Base-by-base conservation (phyloP, 2,888 invertebrate species). In the Drosophila prolongata region DNA sequence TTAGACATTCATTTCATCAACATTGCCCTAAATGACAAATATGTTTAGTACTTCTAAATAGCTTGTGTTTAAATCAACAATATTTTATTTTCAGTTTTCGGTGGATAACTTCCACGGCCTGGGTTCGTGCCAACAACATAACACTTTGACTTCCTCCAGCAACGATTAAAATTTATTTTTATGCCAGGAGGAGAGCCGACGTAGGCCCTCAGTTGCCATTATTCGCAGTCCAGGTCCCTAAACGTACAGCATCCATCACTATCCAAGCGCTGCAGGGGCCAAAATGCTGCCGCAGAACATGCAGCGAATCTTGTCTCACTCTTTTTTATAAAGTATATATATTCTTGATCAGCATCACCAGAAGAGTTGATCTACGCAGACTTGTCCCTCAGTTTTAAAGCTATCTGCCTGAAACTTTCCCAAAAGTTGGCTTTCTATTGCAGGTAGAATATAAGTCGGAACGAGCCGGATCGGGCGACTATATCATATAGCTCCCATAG, bases 51-150 rank as follows among this genome's bases (percentile, higher is more conserved):
- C 10, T 2, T 11, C 11, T 19, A 30, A 40, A 30, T 52, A 68
- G 72, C 79, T 77, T 78, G 80, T 57, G 78, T 82, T 80, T 86
- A 76, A 86, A 86, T 81, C 83, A 81, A 83, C 76, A 80, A 9
- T 14, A 78, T 76, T 80, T 71, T 78, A 75, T 42, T 16, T 19
- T 11, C 14, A 37, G 13, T 44, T 30, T 37, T 9, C 11, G 54
- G 6, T 44, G 30, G 30, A 64, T 37, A 38, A 37, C 52, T 44
- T 38, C 49, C 61, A 57, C 72, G 81, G 77, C 79, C 75, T 79
- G 50, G 14, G 37, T 57, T 50, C 27, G 30, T 52, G 66, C 66
- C 73, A 74, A 64, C 59, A 74, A 24, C 64, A 52, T 53, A 47
- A 50, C 46, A 55, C 43, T 52, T 54, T 44, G 38, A 35, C 44